Evolutionary conservation across 2,888 invertebrate genomes (phyloP).

Genomic region (Aplocera efformata): DNA sequence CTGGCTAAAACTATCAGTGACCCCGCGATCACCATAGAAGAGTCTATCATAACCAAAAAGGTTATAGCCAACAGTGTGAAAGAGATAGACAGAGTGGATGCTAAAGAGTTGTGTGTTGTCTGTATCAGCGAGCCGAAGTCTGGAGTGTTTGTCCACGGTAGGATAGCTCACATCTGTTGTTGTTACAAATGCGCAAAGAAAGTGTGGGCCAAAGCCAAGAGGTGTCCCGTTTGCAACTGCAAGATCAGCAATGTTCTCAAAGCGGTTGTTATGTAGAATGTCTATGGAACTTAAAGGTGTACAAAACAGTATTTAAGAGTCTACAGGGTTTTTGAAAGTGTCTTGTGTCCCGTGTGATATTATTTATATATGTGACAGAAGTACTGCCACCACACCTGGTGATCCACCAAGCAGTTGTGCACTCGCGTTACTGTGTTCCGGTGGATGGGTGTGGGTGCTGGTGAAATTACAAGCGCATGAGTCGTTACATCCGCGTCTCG

Average conservation of each 20-base stretch:
- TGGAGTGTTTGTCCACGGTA: constrained; percentile 84
- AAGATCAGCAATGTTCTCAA: constrained; percentile 84
- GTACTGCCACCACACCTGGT: no score
- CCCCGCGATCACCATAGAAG: constrained; percentile 55
- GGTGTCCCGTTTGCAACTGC: constrained; percentile 86
- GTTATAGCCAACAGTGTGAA: constrained; percentile 43
- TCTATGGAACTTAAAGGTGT: background rate
- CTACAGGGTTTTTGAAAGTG: no score
- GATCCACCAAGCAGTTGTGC: no score
- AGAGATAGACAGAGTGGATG: constrained; percentile 37
- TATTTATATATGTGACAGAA: no score
- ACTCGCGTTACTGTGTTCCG: no score
- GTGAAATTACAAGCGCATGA: no score
- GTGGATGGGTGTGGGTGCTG: no score
- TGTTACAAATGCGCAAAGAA: constrained; percentile 86
- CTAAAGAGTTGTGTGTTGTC: constrained; percentile 77
- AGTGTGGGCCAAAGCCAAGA: constrained; percentile 82
- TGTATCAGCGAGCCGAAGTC: constrained; percentile 83
- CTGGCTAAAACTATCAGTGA: constrained; percentile 67
- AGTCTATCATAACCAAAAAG: constrained; percentile 40
- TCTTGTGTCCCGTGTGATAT: no score
- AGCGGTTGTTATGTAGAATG: constrained; percentile 73
- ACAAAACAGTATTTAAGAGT: no score
- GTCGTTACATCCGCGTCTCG: no score
- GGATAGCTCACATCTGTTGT: constrained; percentile 84